Base-by-base conservation (phyloP, 2,888 invertebrate species). In the Gordius sp. region DNA sequence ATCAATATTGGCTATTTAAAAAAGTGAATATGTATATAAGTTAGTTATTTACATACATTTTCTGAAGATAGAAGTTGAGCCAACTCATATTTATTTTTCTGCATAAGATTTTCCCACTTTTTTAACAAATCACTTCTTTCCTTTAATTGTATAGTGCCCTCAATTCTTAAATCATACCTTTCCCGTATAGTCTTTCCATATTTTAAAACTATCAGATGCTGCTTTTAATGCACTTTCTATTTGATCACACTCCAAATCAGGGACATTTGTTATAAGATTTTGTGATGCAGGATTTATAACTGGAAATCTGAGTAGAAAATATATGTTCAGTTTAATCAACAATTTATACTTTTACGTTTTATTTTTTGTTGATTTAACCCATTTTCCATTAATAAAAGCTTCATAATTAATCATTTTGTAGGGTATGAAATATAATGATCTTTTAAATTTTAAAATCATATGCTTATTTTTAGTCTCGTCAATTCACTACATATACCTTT, bases 371-470 rank as follows among this genome's bases (percentile, higher is more conserved):
- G 47, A 47, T 4, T 47, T 23, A 8, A 47, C 20, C 47, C 47
- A 47, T n/a, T 47, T 47, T 18, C 23, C 23, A 47, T 47, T 47
- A 18, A 47, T 47, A 47, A 47, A 47, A 20, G 47, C 47, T 47
- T 47, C 20, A 20, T 47, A n/a, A n/a, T n/a, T n/a, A n/a, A n/a
- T n/a, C n/a, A n/a, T n/a, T n/a, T n/a, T n/a, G n/a, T n/a, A n/a
- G n/a, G n/a, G n/a, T n/a, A n/a, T n/a, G n/a, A n/a, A n/a, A n/a
- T n/a, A n/a, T n/a, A n/a, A n/a, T n/a, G n/a, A n/a, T n/a, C n/a
- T n/a, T n/a, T n/a, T n/a, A n/a, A n/a, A n/a, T n/a, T n/a, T n/a
- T n/a, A n/a, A n/a, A n/a, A n/a, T n/a, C n/a, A n/a, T n/a, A n/a
- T n/a, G n/a, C n/a, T n/a, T n/a, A n/a, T n/a, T n/a, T n/a, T n/a